Evolutionary conservation across 2,888 invertebrate genomes (phyloP).

Genomic region (Stenotaenia linearis): DNA sequence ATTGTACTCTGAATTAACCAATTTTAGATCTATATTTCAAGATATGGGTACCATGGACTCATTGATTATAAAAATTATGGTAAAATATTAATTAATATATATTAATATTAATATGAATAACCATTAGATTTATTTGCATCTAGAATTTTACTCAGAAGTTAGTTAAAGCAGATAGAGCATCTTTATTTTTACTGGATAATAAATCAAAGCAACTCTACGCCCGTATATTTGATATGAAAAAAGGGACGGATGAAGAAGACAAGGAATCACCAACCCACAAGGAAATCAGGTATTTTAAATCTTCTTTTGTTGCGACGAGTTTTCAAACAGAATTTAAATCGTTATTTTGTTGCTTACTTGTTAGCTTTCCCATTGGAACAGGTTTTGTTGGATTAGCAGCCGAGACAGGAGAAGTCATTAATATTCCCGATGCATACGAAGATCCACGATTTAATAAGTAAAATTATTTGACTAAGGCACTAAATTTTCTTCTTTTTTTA

Average conservation of each 20-base stretch:
- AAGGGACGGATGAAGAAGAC: conserved; percentile 34
- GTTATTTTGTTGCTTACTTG: conserved; percentile 11
- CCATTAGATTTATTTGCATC: background rate
- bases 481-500: background rate
- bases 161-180: conserved; percentile 76
- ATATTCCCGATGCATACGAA: conserved; percentile 74
- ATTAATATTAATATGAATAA: background rate
- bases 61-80: conserved; percentile 72
- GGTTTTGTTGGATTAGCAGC: conserved; percentile 82
- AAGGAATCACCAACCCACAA: conserved; percentile 29
- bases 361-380: conserved; percentile 66
- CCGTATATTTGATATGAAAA: conserved; percentile 64
- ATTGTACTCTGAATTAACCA: too few species aligned
- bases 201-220: conserved; percentile 70
- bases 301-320: background rate
- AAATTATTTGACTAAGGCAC: background rate
- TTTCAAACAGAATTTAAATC: background rate
- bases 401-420: conserved; percentile 68
- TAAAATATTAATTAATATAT: conserved; percentile 40
- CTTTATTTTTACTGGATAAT: conserved; percentile 71
- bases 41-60: conserved; percentile 79
- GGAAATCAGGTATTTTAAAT: conserved; percentile 4
- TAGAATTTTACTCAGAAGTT: conserved; percentile 70
- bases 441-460: conserved; percentile 66
- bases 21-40: conserved; percentile 74